Evolutionary conservation across 2,888 invertebrate genomes (phyloP).

Genomic region (Nemoura dubitans): DNA sequence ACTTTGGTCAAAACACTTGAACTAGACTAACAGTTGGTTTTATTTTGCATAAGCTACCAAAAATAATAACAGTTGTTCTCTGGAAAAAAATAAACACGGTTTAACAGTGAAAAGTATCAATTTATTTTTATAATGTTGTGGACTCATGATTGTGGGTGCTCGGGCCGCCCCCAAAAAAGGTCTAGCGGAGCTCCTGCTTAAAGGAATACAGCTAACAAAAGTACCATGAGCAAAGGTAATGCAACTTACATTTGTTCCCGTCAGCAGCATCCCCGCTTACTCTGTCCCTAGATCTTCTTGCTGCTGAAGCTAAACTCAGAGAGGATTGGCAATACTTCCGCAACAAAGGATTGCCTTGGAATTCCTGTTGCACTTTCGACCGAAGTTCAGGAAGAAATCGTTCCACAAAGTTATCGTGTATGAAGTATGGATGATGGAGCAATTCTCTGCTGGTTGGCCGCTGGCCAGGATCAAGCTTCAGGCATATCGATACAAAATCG

Average conservation of each 20-base stretch:
- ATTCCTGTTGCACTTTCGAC: slow-evolving; percentile 71
- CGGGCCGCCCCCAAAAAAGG: no score
- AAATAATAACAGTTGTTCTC: no score
- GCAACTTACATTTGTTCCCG: slow-evolving; percentile 27
- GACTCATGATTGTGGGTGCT: no score
- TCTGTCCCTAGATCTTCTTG: slow-evolving; percentile 21
- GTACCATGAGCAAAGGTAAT: neutral
- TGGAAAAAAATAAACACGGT: no score
- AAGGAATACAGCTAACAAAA: no score
- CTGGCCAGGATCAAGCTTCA: slow-evolving; percentile 68
- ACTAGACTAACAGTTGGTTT: no score
- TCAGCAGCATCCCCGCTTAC: neutral
- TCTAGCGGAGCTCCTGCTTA: no score
- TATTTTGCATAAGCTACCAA: no score
- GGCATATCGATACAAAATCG: slow-evolving; percentile 64
- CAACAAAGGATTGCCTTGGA: slow-evolving; percentile 65
- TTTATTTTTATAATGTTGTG: no score
- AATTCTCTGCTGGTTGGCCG: slow-evolving; percentile 71
- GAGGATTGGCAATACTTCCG: slow-evolving; percentile 54
- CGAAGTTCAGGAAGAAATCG: slow-evolving; percentile 72
- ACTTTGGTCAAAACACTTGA: no score
- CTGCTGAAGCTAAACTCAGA: neutral
- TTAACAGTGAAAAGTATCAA: no score
- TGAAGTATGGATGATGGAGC: slow-evolving; percentile 73
- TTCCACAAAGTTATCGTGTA: slow-evolving; percentile 72